Conservation (phyloP, 2,888 invertebrate genomes). For the Crematogaster levior region DNA sequence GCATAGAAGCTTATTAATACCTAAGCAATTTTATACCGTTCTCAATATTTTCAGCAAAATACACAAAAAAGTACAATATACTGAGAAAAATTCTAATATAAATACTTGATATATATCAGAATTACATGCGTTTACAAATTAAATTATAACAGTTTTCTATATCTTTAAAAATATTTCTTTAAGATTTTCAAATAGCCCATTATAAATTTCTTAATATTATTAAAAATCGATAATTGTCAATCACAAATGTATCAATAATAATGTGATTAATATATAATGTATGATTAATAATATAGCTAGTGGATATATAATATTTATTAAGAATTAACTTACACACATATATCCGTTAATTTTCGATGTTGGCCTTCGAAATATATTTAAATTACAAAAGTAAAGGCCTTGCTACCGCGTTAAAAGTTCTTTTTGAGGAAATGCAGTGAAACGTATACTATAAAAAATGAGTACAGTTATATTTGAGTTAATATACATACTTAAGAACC, state of each 20-base stretch:
- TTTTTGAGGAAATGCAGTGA: neutral
- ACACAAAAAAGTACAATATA: neutral
- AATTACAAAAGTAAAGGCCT: neutral
- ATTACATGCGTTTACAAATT: no score
- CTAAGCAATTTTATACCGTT: constrained; percentile 8
- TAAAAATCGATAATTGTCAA: neutral
- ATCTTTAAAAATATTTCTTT: neutral
- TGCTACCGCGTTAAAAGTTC: neutral
- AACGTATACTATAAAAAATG: neutral
- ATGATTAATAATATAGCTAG: neutral
- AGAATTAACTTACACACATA: neutral
- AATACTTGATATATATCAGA: neutral
- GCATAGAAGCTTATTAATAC: constrained; percentile 7
- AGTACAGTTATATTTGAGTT: neutral
- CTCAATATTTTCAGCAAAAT: constrained; percentile 18
- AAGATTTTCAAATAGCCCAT: neutral
- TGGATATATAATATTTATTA: neutral
- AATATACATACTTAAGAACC: constrained; percentile 1
- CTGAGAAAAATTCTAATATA: neutral
- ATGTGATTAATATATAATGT: neutral
- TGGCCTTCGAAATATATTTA: neutral
- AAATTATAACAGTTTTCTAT: neutral
- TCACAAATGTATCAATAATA: neutral
- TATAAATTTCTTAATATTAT: neutral
- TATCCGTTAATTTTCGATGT: neutral